These are phyloP conservation scores for Drosophila dunni DNA, from an alignment of 1,140 invertebrate species.

Conservation along the genomic window DNA sequence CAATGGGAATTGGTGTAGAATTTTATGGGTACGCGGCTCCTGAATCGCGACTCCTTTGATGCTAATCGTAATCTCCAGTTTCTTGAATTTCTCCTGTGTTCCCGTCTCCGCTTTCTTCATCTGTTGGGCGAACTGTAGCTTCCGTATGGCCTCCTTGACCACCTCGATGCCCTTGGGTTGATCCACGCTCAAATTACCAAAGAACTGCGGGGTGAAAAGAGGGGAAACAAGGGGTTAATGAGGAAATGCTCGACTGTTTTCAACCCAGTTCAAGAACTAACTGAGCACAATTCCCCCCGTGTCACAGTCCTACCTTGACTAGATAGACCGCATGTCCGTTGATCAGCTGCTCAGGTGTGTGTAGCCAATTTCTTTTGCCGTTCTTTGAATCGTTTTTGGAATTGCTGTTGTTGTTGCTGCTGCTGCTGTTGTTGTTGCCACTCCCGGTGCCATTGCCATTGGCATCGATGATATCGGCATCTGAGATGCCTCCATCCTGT, in stretches of 20 bases:
- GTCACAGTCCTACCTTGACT: constrained; percentile 91
- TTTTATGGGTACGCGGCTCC: constrained; percentile 89
- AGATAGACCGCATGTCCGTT: constrained; percentile 98
- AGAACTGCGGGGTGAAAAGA: constrained; percentile 88
- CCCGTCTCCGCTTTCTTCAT: constrained; percentile 95
- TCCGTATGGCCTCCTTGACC: constrained; percentile 97
- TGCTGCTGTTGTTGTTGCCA: constrained; percentile 57
- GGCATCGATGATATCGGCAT: constrained; percentile 68
- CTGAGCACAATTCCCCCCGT: too few species aligned
- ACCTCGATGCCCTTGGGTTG: constrained; percentile 98
- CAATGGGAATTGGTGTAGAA: constrained; percentile 97
- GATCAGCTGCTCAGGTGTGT: constrained; percentile 95
- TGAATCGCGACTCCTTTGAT: constrained; percentile 98
- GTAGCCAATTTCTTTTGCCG: constrained; percentile 93
- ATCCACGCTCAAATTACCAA: constrained; percentile 96
- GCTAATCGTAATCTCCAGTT: constrained; percentile 96
- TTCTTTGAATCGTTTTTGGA: constrained; percentile 75
- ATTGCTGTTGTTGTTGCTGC: constrained; percentile 76
- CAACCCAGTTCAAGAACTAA: too few species aligned
- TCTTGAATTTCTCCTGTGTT: constrained; percentile 92
- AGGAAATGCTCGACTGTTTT: too few species aligned
- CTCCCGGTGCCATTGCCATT: constrained; percentile 53
- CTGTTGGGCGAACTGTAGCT: constrained; percentile 97
- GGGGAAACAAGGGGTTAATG: not conserved
- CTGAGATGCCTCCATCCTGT: constrained; percentile 52